Evolutionary conservation across 2,113 vertebrate species (phyloP).

Genomic region (Gobius niger): DNA sequence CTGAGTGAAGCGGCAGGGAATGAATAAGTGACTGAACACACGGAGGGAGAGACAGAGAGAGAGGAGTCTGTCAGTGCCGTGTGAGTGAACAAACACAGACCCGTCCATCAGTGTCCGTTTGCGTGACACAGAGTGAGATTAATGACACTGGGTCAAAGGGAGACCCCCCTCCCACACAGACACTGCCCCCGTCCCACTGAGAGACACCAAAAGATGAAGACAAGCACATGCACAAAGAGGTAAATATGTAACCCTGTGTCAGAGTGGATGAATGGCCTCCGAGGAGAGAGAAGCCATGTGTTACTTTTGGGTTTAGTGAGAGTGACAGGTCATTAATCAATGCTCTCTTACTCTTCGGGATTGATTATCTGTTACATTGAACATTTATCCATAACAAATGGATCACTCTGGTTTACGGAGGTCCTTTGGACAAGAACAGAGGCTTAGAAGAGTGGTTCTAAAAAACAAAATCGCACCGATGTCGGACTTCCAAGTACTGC

Average conservation of each 20-base stretch:
- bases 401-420: too few species aligned
- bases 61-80: slow-evolving; percentile 57
- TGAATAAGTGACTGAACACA: slow-evolving; percentile 49
- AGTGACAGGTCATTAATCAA: neutral
- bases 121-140: slow-evolving; percentile 80
- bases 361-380: neutral
- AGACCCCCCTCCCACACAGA: slow-evolving; percentile 21
- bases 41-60: neutral
- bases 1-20: slow-evolving; percentile 57
- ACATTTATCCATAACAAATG: too few species aligned
- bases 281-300: neutral
- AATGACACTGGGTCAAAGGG: slow-evolving; percentile 80
- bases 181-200: slow-evolving; percentile 31
- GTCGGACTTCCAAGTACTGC: too few species aligned
- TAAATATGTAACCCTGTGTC: neutral
- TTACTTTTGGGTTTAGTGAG: neutral
- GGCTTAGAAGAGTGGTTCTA: too few species aligned
- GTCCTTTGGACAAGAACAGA: too few species aligned
- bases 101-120: slow-evolving; percentile 81
- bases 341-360: neutral
- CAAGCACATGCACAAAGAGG: slow-evolving; percentile 34
- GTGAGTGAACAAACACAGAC: slow-evolving; percentile 61
- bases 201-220: slow-evolving; percentile 41
- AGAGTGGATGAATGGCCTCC: neutral
- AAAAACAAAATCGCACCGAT: too few species aligned